Conservation (phyloP, 2,797 vertebrate species). For the Pristis pectinata region DNA sequence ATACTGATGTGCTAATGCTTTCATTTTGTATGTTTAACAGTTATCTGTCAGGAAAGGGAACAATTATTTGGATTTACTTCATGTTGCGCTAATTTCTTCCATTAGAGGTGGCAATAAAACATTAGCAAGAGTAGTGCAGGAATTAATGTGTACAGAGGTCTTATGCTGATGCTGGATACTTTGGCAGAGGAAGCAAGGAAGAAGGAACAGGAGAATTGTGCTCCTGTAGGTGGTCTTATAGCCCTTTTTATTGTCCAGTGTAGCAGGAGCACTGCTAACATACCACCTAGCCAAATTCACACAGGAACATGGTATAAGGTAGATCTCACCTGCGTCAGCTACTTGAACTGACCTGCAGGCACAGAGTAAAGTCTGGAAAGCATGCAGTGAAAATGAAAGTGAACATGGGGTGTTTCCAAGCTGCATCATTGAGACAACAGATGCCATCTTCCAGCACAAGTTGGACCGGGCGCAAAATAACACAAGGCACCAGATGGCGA, state of each 20-base stretch:
- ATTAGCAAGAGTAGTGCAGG: background rate
- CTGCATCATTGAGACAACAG: background rate
- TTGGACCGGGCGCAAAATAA: background rate
- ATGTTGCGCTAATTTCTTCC: background rate
- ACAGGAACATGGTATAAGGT: background rate
- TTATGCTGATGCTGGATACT: background rate
- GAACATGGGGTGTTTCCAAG: background rate
- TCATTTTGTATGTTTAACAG: background rate
- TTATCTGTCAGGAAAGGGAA: background rate
- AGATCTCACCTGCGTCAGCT: background rate
- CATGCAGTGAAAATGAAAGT: background rate
- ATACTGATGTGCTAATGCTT: background rate
- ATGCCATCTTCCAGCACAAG: background rate
- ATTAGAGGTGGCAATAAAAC: background rate
- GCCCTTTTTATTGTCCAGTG: background rate
- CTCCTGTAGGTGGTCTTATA: background rate
- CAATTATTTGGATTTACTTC: constrained; percentile 1
- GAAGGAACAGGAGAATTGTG: background rate
- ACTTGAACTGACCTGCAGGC: background rate
- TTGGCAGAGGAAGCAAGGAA: background rate
- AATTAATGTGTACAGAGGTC: background rate
- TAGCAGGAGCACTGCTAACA: background rate
- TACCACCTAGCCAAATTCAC: background rate
- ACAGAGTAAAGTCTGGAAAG: background rate
- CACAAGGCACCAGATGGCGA: constrained; percentile 3